phyloP scores from a whole-genome alignment of 2,797 vertebrate species.

The Aplochiton taeniatus region DNA sequence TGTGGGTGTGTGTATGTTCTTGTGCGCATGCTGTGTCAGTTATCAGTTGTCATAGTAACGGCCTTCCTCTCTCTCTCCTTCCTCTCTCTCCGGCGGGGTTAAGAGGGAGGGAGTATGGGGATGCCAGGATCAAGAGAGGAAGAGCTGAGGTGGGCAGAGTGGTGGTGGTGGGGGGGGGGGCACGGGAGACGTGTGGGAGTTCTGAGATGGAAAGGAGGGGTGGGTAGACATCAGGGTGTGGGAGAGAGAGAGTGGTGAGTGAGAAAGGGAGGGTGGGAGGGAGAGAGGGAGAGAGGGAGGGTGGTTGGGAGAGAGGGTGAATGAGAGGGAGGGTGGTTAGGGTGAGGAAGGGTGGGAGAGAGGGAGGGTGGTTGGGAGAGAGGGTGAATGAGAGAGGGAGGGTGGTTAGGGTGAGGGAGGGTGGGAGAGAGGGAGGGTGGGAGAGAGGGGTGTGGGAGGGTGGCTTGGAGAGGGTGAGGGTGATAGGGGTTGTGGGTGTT shows the following conservation, averaged over 20 bases:
- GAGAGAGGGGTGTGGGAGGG: constrained; percentile 26
- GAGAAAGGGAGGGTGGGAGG: not conserved
- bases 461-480: constrained; percentile 31
- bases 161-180: not conserved
- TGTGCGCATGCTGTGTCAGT: not conserved
- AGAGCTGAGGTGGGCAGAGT: not conserved
- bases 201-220: not conserved
- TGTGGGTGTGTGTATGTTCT: not conserved
- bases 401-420: not conserved
- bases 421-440: constrained; percentile 46
- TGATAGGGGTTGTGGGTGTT: constrained; percentile 31
- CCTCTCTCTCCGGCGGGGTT: no score
- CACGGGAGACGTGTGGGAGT: not conserved
- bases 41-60: constrained; percentile 2
- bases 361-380: not conserved
- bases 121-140: not conserved
- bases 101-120: not conserved
- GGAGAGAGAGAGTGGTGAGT: no score
- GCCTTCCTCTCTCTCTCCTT: not conserved
- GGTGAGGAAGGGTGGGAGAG: not conserved
- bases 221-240: not conserved
- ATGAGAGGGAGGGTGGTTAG: not conserved
- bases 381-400: not conserved
- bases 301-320: not conserved
- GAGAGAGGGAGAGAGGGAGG: not conserved